phyloP scores from a whole-genome alignment of 2,797 vertebrate genomes.

The Rallus crepitans region DNA sequence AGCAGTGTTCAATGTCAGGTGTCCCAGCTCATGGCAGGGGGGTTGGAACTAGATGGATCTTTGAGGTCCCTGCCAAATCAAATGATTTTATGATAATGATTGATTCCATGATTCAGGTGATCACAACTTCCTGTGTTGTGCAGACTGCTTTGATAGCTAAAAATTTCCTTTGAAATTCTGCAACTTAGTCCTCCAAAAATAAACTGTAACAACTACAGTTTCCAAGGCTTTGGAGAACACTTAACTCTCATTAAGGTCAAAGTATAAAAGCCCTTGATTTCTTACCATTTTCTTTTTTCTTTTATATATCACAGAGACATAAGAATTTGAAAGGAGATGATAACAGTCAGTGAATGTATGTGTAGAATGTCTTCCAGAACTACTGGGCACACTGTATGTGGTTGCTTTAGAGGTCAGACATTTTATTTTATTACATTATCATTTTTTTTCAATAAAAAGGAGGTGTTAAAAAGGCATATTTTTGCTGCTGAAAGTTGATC shows the following conservation, averaged over 20 bases:
- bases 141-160: neutral
- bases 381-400: neutral
- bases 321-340: neutral
- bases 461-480: neutral
- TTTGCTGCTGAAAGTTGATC: neutral
- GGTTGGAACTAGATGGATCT: no score
- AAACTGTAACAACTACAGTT: neutral
- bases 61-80: no score
- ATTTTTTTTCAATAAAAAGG: neutral
- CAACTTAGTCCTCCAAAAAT: neutral
- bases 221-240: neutral
- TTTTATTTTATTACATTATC: neutral
- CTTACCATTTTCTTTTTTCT: neutral
- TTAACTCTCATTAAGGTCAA: neutral
- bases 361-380: neutral
- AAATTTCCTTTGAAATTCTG: neutral
- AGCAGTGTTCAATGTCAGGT: no score
- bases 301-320: neutral
- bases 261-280: neutral
- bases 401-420: neutral
- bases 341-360: neutral
- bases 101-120: neutral
- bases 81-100: no score
- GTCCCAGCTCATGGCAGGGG: no score
- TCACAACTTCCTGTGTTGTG: neutral